A percentile compares a stretch with the other conserved stretches of the same genome.
Conservation (phyloP, 37 sponge, comb jelly and placozoan species). For the Tethya wilhelma region DNA sequence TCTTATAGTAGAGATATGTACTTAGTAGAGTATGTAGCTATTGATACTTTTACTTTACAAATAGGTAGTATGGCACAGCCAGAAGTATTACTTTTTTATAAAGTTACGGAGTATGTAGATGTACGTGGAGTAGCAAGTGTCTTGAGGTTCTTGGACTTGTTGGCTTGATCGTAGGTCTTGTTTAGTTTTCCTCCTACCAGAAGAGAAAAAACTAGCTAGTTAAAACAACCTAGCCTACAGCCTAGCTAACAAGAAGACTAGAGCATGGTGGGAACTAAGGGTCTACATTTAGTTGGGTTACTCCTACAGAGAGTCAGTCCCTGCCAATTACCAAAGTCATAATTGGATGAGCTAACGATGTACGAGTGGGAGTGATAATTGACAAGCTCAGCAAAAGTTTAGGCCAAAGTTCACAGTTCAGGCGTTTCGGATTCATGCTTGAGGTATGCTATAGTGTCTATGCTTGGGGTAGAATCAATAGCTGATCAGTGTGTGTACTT, state of each 20-base stretch:
- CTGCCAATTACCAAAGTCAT: background rate
- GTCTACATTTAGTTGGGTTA: background rate
- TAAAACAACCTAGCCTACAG: background rate
- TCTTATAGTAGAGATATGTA: too few relatives aligned
- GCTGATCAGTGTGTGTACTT: too few relatives aligned
- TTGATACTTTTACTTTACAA: too few relatives aligned
- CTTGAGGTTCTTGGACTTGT: too few relatives aligned
- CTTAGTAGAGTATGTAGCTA: too few relatives aligned
- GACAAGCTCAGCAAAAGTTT: background rate
- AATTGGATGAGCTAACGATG: background rate
- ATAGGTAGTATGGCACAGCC: too few relatives aligned
- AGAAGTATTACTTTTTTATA: too few relatives aligned
- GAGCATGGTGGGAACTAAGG: background rate
- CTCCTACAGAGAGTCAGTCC: conserved; percentile 27
- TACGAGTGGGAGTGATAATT: background rate
- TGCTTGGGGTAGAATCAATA: too few relatives aligned
- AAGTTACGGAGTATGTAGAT: too few relatives aligned
- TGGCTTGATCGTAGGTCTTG: too few relatives aligned
- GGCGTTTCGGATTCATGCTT: background rate
- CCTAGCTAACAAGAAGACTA: background rate
- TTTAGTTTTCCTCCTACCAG: conserved; percentile 16
- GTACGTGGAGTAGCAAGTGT: too few relatives aligned
- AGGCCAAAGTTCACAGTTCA: background rate
- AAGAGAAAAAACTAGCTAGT: conserved; percentile 17
- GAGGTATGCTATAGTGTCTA: too few relatives aligned